These are phyloP conservation scores for Halocynthia roretzi DNA, from an alignment of 23 tunicate genomes.

Conservation along the genomic window DNA sequence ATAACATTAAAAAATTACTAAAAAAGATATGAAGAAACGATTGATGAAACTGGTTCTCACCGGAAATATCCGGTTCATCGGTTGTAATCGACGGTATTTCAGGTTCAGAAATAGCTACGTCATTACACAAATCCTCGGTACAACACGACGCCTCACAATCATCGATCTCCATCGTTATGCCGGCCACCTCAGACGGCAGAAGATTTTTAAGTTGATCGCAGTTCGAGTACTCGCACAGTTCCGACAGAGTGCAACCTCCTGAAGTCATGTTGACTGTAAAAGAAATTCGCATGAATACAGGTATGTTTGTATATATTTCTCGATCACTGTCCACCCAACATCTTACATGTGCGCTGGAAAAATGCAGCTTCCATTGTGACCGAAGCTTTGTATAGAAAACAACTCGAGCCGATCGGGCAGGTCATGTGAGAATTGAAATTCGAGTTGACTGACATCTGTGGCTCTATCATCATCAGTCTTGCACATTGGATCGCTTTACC, in stretches of 20 bases:
- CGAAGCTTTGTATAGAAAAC: too few species aligned
- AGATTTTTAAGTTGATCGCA: background rate
- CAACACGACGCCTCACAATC: background rate
- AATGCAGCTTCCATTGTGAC: too few species aligned
- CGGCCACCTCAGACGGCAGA: background rate
- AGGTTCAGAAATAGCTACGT: background rate
- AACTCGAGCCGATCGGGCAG: too few species aligned
- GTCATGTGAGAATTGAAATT: too few species aligned
- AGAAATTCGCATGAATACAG: background rate
- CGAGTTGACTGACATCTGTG: too few species aligned
- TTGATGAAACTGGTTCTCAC: background rate
- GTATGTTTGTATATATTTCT: background rate
- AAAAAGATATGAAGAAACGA: background rate
- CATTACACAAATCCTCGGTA: conserved; percentile 2
- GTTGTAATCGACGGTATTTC: background rate
- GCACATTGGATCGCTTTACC: too few species aligned
- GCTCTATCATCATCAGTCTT: too few species aligned
- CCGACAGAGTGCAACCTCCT: background rate
- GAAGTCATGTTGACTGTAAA: background rate
- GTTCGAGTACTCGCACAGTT: background rate
- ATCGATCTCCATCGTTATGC: background rate
- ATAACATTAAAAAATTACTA: background rate
- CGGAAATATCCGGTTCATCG: background rate
- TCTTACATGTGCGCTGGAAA: too few species aligned
- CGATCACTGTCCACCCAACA: background rate